These are phyloP conservation scores for Dendrolimus punctatus DNA, from an alignment of 1,140 invertebrate genomes.

Conservation along the genomic window DNA sequence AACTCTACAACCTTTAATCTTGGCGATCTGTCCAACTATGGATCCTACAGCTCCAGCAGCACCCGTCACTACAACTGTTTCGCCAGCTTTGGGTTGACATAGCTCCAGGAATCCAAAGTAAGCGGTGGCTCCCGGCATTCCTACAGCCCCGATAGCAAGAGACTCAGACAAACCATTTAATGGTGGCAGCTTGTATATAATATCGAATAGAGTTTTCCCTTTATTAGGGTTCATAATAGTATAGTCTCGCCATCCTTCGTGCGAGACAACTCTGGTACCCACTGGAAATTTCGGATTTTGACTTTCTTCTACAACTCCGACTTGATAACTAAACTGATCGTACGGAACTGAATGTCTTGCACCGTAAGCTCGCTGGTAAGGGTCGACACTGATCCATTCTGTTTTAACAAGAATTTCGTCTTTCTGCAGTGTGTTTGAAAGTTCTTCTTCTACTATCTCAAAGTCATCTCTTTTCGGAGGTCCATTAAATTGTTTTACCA, in stretches of 20 bases:
- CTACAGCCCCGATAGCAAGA: slow-evolving; percentile 37
- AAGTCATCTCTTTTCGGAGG: slow-evolving; percentile 51
- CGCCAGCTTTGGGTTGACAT: slow-evolving; percentile 79
- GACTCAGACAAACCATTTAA: slow-evolving; percentile 37
- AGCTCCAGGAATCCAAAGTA: slow-evolving; percentile 82
- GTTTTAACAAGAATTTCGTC: slow-evolving; percentile 62
- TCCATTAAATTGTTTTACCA: slow-evolving; percentile 48
- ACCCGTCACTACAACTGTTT: slow-evolving; percentile 78
- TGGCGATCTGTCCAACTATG: slow-evolving; percentile 83
- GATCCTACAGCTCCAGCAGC: slow-evolving; percentile 81
- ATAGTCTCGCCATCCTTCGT: slow-evolving; percentile 74
- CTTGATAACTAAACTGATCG: slow-evolving; percentile 49
- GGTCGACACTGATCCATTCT: slow-evolving; percentile 69
- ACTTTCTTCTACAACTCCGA: slow-evolving; percentile 37
- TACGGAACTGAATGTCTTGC: slow-evolving; percentile 20
- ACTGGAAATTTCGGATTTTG: slow-evolving; percentile 66
- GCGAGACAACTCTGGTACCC: slow-evolving; percentile 69
- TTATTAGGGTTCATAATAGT: slow-evolving; percentile 35
- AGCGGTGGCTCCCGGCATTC: slow-evolving; percentile 74
- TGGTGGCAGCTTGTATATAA: slow-evolving; percentile 37
- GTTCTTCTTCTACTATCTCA: slow-evolving; percentile 45
- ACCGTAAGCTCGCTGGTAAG: slow-evolving; percentile 55
- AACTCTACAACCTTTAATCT: slow-evolving; percentile 79
- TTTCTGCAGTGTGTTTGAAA: slow-evolving; percentile 33
- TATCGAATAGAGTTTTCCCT: not conserved